These are phyloP conservation scores for Drosophila pseudoananassae DNA, from an alignment of 1,140 invertebrate genomes.

Conservation along the genomic window DNA sequence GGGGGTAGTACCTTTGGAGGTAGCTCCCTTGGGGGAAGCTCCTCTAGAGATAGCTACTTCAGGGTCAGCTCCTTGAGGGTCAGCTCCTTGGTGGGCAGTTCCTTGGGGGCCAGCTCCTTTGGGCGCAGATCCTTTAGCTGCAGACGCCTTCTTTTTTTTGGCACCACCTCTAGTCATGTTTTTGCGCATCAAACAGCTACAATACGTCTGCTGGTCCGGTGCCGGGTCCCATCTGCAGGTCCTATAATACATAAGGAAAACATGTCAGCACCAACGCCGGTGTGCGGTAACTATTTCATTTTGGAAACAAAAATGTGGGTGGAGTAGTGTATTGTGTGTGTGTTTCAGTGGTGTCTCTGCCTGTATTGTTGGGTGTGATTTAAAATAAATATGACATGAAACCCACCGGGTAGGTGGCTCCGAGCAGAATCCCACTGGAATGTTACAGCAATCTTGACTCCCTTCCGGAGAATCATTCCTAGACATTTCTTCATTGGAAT, in stretches of 20 bases:
- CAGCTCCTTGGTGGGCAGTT: too few species aligned
- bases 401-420: constrained; percentile 50
- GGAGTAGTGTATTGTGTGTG: constrained; percentile 1
- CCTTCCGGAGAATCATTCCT: background rate
- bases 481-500: background rate
- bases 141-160: background rate
- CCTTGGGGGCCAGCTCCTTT: too few species aligned
- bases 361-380: background rate
- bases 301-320: constrained; percentile 9
- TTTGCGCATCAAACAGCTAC: constrained; percentile 18
- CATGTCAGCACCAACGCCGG: constrained; percentile 3
- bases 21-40: too few species aligned
- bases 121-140: background rate
- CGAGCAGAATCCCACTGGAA: background rate
- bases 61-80: too few species aligned
- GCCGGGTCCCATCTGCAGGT: constrained; percentile 21
- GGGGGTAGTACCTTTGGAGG: background rate
- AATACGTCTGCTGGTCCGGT: constrained; percentile 11
- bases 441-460: background rate
- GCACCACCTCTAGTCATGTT: constrained; percentile 4
- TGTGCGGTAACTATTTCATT: background rate
- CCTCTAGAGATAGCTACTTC: too few species aligned
- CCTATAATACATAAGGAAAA: constrained; percentile 26
- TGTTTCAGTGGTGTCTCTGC: background rate
- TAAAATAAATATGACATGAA: constrained; percentile 26